Conservation (phyloP, 2,113 vertebrate species). For the Nannobrachium achirus region DNA sequence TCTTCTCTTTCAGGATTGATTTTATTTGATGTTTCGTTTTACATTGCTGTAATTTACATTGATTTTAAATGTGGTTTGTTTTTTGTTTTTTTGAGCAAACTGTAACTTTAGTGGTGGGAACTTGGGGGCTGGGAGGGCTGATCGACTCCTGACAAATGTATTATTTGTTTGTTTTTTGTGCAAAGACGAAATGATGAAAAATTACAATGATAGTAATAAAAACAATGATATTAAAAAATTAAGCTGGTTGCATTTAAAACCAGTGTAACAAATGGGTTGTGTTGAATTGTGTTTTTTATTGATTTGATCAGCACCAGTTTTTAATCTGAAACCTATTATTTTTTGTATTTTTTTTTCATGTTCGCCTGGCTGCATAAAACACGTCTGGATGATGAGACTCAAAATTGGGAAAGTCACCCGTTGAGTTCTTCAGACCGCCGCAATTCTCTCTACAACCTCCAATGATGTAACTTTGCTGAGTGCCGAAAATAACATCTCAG, state of each 20-base stretch:
- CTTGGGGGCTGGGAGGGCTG: constrained; percentile 62
- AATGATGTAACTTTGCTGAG: too few relatives aligned
- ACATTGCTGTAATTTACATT: constrained; percentile 80
- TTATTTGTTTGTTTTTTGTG: constrained; percentile 67
- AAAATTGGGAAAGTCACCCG: too few relatives aligned
- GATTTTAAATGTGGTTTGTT: constrained; percentile 70
- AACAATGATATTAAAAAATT: constrained; percentile 70
- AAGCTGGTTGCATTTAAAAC: constrained; percentile 14
- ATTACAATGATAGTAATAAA: constrained; percentile 80
- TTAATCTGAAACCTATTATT: too few relatives aligned
- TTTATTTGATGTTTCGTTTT: constrained; percentile 74
- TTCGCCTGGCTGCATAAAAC: too few relatives aligned
- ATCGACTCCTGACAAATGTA: constrained; percentile 72
- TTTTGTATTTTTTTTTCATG: too few relatives aligned
- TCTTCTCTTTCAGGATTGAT: constrained; percentile 77
- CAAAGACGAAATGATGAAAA: constrained; percentile 78
- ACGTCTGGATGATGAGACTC: too few relatives aligned
- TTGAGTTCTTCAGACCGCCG: too few relatives aligned
- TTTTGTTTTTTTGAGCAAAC: constrained; percentile 68
- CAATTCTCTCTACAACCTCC: too few relatives aligned
- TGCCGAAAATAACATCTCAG: too few relatives aligned
- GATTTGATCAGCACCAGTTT: too few relatives aligned
- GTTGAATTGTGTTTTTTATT: not conserved
- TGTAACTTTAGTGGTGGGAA: constrained; percentile 78
- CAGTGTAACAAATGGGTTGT: constrained; percentile 4